Conservation (phyloP, 2,113 vertebrate genomes). For the Gymnocephalus cernua region DNA sequence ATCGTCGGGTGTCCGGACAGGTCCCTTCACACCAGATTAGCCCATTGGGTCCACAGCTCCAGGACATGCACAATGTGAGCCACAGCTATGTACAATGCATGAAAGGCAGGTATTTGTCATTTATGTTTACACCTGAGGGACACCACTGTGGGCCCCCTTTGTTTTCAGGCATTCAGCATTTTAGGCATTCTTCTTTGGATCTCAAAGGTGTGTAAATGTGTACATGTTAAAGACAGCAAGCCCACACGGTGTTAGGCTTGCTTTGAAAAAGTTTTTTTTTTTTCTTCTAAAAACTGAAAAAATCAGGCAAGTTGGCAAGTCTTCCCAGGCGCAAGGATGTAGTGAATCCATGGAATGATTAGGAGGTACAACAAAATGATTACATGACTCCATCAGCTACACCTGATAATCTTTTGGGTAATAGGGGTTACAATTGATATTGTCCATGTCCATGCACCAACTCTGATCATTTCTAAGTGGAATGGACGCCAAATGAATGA, state of each 20-base stretch:
- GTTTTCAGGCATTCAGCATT: slow-evolving; percentile 70
- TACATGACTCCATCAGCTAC: slow-evolving; percentile 35
- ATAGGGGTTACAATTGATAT: slow-evolving; percentile 34
- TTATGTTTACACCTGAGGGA: slow-evolving; percentile 53
- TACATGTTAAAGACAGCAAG: slow-evolving; percentile 51
- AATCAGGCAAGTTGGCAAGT: slow-evolving; percentile 58
- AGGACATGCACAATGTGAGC: slow-evolving; percentile 61
- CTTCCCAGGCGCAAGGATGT: slow-evolving; percentile 41
- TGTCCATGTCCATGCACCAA: slow-evolving; percentile 59
- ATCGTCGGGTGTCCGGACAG: slow-evolving; percentile 70
- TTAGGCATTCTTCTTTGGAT: slow-evolving; percentile 79
- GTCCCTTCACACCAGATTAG: slow-evolving; percentile 62
- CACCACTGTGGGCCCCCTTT: slow-evolving; percentile 36
- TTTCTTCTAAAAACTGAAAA: slow-evolving; percentile 40
- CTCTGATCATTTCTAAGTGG: slow-evolving; percentile 45
- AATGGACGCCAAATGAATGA: slow-evolving; percentile 40
- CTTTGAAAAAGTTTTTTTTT: slow-evolving; percentile 3
- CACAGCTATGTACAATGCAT: slow-evolving; percentile 73
- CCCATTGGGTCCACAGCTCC: slow-evolving; percentile 36
- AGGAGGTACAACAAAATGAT: slow-evolving; percentile 48
- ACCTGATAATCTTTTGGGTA: slow-evolving; percentile 52
- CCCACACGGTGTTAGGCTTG: slow-evolving; percentile 32
- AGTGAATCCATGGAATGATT: slow-evolving; percentile 44
- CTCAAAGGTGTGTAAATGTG: slow-evolving; percentile 61
- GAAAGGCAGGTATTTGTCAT: slow-evolving; percentile 67